A percentile compares a stretch with the other conserved stretches of the same genome.
phyloP scores from a whole-genome alignment of 1,140 invertebrate genomes.

The Nylanderia fulva region DNA sequence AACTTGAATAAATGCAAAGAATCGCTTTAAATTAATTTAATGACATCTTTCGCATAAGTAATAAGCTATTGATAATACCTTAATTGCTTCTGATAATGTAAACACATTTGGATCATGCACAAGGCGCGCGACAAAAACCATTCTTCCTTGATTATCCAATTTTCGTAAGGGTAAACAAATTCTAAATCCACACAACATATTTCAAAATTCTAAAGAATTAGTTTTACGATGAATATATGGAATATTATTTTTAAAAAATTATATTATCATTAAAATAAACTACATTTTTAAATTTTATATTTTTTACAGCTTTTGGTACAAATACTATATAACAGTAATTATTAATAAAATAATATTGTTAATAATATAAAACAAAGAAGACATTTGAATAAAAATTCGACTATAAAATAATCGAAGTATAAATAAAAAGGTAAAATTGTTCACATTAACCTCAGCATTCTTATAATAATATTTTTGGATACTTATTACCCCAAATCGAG shows the following conservation, averaged over 20 bases:
- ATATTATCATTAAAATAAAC: not conserved
- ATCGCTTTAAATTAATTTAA: not conserved
- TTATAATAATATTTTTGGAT: not conserved
- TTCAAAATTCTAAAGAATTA: not conserved
- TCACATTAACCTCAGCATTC: too few relatives aligned
- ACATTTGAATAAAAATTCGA: too few relatives aligned
- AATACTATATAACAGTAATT: too few relatives aligned
- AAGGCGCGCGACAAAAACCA: slow-evolving; percentile 87
- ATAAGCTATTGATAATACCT: slow-evolving; percentile 77
- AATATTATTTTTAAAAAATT: not conserved
- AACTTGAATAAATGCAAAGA: not conserved
- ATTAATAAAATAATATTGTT: too few relatives aligned
- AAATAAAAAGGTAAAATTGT: too few relatives aligned
- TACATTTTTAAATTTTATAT: not conserved
- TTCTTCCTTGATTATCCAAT: too few relatives aligned
- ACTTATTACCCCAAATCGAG: slow-evolving; percentile 85
- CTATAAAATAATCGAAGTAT: too few relatives aligned
- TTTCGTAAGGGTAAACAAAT: slow-evolving; percentile 87
- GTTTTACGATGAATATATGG: not conserved
- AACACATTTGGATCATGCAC: slow-evolving; percentile 87
- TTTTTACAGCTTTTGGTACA: too few relatives aligned
- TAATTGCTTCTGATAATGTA: slow-evolving; percentile 87
- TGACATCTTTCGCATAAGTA: not conserved
- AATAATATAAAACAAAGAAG: too few relatives aligned
- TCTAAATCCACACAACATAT: slow-evolving; percentile 68